A percentile compares a stretch with the other conserved stretches of the same genome.
Evolutionary conservation across 2,113 vertebrate genomes (phyloP).

Genomic region (Saguinus imperator): DNA sequence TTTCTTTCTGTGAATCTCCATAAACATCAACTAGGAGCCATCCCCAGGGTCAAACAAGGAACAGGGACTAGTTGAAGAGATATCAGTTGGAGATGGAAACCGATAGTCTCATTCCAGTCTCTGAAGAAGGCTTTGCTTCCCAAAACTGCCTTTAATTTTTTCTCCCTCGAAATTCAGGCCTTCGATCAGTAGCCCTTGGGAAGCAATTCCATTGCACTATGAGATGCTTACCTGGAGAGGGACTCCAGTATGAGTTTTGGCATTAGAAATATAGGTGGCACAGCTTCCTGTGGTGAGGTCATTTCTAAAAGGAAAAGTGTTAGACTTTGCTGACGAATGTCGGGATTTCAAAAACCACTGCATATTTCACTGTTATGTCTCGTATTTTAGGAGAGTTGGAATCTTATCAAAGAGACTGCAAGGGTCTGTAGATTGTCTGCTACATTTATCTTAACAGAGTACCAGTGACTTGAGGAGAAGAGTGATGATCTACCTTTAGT

Average conservation of each 20-base stretch:
- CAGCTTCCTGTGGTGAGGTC: not conserved
- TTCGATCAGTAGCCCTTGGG: not conserved
- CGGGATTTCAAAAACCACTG: not conserved
- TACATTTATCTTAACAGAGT: not conserved
- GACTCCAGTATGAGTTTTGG: not conserved
- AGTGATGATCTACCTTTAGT: not conserved
- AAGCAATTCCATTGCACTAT: not conserved
- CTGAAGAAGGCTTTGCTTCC: not conserved
- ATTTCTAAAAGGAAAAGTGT: not conserved
- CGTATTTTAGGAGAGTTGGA: not conserved
- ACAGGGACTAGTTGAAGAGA: not conserved
- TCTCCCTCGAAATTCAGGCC: not conserved
- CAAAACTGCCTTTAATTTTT: not conserved
- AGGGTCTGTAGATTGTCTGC: not conserved
- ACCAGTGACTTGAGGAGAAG: not conserved
- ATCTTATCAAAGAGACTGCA: not conserved
- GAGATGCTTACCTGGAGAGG: not conserved
- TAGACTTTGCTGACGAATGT: not conserved
- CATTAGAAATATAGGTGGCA: not conserved
- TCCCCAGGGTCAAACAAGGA: not conserved
- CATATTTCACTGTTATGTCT: not conserved
- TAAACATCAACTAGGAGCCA: not conserved
- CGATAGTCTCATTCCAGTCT: not conserved
- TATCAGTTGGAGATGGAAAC: not conserved
- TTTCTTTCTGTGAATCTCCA: constrained; percentile 27